Evolutionary conservation across 2,797 vertebrate genomes (phyloP).

Genomic region (Salmo trutta): DNA sequence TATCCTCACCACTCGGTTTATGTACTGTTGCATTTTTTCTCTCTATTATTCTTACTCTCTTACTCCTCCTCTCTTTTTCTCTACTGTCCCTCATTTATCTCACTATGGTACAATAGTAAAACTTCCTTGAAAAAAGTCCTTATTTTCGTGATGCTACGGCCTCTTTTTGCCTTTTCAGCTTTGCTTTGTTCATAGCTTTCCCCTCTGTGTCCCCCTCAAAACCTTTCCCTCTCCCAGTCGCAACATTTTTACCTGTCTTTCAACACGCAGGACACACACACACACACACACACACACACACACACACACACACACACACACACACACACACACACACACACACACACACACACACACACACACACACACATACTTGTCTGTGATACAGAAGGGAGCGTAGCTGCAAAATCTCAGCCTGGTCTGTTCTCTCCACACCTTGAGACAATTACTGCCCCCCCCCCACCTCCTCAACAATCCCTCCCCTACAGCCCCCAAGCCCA

Average conservation of each 20-base stretch:
- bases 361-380: conserved; percentile 45
- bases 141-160: background rate
- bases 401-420: conserved; percentile 69
- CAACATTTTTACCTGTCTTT: conserved; percentile 63
- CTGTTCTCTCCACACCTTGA: conserved; percentile 81
- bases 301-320: conserved; percentile 20
- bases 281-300: conserved; percentile 41
- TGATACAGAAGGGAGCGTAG: conserved; percentile 61
- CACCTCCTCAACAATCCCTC: conserved; percentile 31
- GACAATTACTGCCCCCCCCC: conserved; percentile 72
- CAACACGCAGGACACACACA: conserved; percentile 43
- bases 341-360: conserved; percentile 46
- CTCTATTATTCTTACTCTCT: background rate
- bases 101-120: background rate
- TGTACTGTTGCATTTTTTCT: background rate
- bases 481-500: conserved; percentile 58
- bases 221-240: conserved; percentile 22
- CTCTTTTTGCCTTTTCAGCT: background rate
- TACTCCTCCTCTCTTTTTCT: background rate
- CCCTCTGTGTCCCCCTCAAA: conserved; percentile 18
- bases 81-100: conserved; percentile 4
- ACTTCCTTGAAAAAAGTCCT: background rate
- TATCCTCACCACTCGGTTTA: background rate
- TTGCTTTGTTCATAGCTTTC: background rate
- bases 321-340: conserved; percentile 29